These are phyloP conservation scores for Halichondria panicea DNA, from an alignment of 37 sponge, comb jelly and placozoan species.

Conservation along the genomic window DNA sequence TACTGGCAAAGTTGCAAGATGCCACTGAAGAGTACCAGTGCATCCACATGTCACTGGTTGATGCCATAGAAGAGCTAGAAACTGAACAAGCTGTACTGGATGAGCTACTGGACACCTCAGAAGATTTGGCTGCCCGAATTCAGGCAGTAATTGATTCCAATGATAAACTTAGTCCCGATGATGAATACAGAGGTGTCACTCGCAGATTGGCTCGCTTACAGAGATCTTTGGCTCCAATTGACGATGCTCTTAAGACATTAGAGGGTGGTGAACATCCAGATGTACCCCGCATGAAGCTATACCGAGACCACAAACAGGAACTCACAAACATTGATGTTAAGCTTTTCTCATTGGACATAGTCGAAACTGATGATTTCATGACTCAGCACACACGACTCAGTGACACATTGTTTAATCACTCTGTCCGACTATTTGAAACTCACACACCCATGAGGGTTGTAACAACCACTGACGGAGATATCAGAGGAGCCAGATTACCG, in stretches of 20 bases:
- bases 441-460: background rate
- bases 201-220: background rate
- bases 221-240: background rate
- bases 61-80: background rate
- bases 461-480: background rate
- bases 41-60: background rate
- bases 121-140: background rate
- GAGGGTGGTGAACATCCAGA: background rate
- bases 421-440: background rate
- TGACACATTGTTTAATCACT: background rate
- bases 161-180: background rate
- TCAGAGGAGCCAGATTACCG: constrained; percentile 5
- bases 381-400: background rate
- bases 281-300: background rate
- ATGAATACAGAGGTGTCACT: too few species aligned
- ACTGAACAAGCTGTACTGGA: constrained; percentile 4
- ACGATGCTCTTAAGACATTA: background rate
- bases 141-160: background rate
- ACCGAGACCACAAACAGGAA: background rate
- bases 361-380: background rate
- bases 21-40: background rate
- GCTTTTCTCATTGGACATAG: background rate
- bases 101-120: constrained; percentile 1
- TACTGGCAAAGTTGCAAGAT: background rate
- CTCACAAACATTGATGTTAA: background rate